Percentiles rank a stretch among this genome's conserved stretches.
Evolutionary conservation across 2,888 invertebrate genomes (phyloP).

Genomic region (Eretmocerus hayati): DNA sequence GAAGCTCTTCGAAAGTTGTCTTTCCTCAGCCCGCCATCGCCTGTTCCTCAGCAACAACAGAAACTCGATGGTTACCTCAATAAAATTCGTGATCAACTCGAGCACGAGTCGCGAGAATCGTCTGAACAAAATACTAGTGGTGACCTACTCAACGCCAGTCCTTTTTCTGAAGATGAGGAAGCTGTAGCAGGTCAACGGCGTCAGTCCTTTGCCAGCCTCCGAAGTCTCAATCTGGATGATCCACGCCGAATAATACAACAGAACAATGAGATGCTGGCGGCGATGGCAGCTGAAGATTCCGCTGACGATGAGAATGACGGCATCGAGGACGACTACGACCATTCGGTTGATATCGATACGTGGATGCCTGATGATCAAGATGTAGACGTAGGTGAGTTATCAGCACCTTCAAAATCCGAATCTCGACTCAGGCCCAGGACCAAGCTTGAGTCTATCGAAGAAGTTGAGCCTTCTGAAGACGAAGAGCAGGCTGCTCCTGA

Average conservation of each 20-base stretch:
- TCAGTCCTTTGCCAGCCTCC: not conserved
- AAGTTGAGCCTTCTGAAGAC: constrained; percentile 9
- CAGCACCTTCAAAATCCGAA: not conserved
- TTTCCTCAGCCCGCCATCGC: not conserved
- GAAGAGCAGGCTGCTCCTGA: constrained; percentile 6
- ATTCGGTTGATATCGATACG: constrained; percentile 17
- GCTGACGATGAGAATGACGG: constrained; percentile 6
- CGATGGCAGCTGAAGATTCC: constrained; percentile 17
- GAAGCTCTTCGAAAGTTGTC: not conserved
- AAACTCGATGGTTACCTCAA: constrained; percentile 37
- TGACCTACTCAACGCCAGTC: constrained; percentile 35
- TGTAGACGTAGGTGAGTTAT: not conserved
- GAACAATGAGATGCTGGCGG: not conserved
- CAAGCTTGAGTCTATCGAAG: constrained; percentile 15
- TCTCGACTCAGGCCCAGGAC: constrained; percentile 1
- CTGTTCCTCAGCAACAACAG: constrained; percentile 23
- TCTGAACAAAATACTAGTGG: constrained; percentile 40
- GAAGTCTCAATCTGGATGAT: not conserved
- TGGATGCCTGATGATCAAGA: constrained; percentile 19
- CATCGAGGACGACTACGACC: constrained; percentile 12
- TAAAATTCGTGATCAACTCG: constrained; percentile 34
- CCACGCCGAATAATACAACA: not conserved
- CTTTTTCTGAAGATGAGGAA: constrained; percentile 22
- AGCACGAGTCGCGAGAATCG: constrained; percentile 19
- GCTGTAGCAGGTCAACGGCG: too few species aligned